Conservation (phyloP, 2,797 vertebrate species). For the Trichosurus vulpecula region DNA sequence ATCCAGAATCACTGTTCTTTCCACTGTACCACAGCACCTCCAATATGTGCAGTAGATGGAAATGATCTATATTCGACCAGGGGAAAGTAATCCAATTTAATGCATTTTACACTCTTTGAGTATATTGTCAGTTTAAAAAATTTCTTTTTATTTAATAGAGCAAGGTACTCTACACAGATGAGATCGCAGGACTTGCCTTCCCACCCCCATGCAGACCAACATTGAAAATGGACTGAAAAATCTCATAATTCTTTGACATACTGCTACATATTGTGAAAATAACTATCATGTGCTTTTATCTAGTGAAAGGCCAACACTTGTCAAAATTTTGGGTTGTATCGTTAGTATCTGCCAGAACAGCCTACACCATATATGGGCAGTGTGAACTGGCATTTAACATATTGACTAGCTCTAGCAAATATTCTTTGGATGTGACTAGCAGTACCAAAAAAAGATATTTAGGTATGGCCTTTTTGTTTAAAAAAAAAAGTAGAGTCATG, state of each 20-base stretch:
- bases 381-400: neutral
- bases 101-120: no score
- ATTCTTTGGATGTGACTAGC: neutral
- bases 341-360: neutral
- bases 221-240: neutral
- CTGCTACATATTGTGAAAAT: constrained; percentile 18
- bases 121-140: neutral
- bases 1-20: no score
- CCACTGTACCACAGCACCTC: no score
- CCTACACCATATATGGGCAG: neutral
- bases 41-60: no score
- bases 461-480: neutral
- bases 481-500: neutral
- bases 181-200: neutral
- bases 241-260: constrained; percentile 20
- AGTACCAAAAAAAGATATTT: neutral
- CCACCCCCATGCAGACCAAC: neutral
- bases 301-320: neutral
- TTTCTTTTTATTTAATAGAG: neutral
- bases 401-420: neutral
- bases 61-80: no score
- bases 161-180: neutral
- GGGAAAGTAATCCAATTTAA: no score
- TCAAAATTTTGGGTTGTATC: neutral
- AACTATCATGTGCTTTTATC: neutral